A percentile compares a stretch with the other conserved stretches of the same genome.
phyloP scores from a whole-genome alignment of 2,888 invertebrate genomes.

The Agriopis aurantiaria region DNA sequence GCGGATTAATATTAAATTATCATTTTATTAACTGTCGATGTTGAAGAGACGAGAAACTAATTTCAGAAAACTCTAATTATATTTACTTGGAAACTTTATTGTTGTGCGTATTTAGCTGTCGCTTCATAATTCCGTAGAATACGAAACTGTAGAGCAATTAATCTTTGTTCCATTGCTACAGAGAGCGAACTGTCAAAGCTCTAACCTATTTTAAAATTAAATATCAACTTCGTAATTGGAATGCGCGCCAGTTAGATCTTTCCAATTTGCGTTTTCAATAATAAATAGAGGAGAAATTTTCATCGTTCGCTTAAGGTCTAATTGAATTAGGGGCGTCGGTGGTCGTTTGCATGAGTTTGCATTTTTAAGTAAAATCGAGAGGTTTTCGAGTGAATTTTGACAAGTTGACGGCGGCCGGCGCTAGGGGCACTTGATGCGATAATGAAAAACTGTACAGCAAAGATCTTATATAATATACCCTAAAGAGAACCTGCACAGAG shows the following conservation, averaged over 20 bases:
- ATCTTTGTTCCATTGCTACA: slow-evolving; percentile 43
- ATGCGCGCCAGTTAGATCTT: slow-evolving; percentile 71
- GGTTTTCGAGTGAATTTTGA: slow-evolving; percentile 71
- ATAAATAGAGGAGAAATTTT: slow-evolving; percentile 69
- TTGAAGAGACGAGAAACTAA: neutral
- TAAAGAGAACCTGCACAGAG: slow-evolving; percentile 38
- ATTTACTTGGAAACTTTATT: slow-evolving; percentile 31
- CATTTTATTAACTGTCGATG: neutral
- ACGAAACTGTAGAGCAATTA: slow-evolving; percentile 40
- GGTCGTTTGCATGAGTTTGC: slow-evolving; percentile 85
- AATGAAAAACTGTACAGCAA: slow-evolving; percentile 29
- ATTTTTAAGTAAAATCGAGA: slow-evolving; percentile 79
- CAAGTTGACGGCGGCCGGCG: slow-evolving; percentile 63
- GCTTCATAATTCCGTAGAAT: slow-evolving; percentile 34
- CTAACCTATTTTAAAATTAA: slow-evolving; percentile 57
- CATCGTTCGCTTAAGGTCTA: slow-evolving; percentile 76
- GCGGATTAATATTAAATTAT: neutral
- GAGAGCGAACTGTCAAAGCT: slow-evolving; percentile 46
- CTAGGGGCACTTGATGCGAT: slow-evolving; percentile 55
- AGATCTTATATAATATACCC: too few species aligned
- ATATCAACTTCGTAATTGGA: slow-evolving; percentile 70
- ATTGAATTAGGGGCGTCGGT: slow-evolving; percentile 78
- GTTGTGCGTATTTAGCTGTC: slow-evolving; percentile 27
- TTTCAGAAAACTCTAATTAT: slow-evolving; percentile 20
- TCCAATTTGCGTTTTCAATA: slow-evolving; percentile 74